These are phyloP conservation scores for Pentamera pediparva DNA, from an alignment of 53 echinoderm and acorn worm genomes.

Conservation along the genomic window DNA sequence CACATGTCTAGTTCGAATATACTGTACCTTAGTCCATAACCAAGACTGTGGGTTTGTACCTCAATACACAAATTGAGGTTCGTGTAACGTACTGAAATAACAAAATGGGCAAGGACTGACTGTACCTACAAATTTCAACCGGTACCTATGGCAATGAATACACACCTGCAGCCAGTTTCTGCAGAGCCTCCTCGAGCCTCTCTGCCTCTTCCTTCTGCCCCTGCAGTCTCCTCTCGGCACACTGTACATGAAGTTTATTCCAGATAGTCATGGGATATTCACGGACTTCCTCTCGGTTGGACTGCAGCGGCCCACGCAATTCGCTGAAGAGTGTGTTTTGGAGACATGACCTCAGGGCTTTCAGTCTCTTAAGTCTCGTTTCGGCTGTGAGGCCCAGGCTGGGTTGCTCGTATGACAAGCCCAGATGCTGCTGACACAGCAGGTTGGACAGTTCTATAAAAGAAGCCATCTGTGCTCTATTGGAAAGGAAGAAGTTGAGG, in stretches of 20 bases:
- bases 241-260: not conserved
- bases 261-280: not conserved
- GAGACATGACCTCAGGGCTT: not conserved
- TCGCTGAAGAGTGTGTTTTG: not conserved
- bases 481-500: too few relatives aligned
- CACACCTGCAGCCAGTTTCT: not conserved
- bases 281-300: not conserved
- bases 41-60: too few relatives aligned
- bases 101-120: too few relatives aligned
- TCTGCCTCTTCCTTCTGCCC: not conserved
- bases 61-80: too few relatives aligned
- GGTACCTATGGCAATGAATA: too few relatives aligned
- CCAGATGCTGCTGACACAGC: constrained; percentile 4
- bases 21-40: too few relatives aligned
- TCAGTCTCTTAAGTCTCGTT: not conserved
- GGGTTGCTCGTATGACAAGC: not conserved
- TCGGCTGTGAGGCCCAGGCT: constrained; percentile 8
- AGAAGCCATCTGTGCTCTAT: too few relatives aligned
- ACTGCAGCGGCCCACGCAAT: constrained; percentile 12
- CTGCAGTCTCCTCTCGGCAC: not conserved
- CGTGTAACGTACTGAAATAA: too few relatives aligned
- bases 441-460: constrained; percentile 14
- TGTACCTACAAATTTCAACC: too few relatives aligned
- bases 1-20: too few relatives aligned
- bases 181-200: not conserved